These are phyloP conservation scores for Drosophila aldrichi DNA, from an alignment of 2,888 invertebrate genomes.

Conservation along the genomic window DNA sequence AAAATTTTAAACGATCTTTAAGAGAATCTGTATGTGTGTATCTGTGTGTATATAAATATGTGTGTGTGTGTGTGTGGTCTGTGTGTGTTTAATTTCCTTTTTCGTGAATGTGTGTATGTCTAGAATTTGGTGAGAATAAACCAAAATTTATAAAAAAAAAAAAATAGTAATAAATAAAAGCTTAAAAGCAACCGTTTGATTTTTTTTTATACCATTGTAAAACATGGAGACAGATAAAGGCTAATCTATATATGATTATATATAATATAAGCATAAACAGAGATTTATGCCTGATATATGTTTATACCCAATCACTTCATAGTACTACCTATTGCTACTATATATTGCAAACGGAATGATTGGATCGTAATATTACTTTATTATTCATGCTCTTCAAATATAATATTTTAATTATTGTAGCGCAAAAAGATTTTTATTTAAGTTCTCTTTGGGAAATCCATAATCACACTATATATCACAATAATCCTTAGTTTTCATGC, in stretches of 20 bases:
- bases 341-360: background rate
- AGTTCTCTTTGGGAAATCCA: no score
- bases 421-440: no score
- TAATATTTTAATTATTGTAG: no score
- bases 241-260: no score
- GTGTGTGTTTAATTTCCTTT: background rate
- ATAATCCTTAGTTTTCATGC: background rate
- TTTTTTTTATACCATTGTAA: background rate
- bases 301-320: no score
- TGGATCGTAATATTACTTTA: background rate
- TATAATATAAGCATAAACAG: no score
- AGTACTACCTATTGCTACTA: no score
- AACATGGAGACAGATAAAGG: no score
- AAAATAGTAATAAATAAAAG: background rate
- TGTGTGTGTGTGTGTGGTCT: conserved; percentile 10
- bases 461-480: background rate
- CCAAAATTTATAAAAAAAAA: background rate
- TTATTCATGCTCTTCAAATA: no score
- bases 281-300: no score
- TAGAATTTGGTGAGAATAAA: conserved; percentile 10
- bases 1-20: conserved; percentile 36
- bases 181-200: conserved; percentile 8
- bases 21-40: conserved; percentile 22
- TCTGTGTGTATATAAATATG: background rate
- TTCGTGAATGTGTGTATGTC: conserved; percentile 10